Evolutionary conservation across 2,888 invertebrate genomes (phyloP), one percentile per base, ranked within the genome.

Genomic region (Drosophila meridionalis): DNA sequence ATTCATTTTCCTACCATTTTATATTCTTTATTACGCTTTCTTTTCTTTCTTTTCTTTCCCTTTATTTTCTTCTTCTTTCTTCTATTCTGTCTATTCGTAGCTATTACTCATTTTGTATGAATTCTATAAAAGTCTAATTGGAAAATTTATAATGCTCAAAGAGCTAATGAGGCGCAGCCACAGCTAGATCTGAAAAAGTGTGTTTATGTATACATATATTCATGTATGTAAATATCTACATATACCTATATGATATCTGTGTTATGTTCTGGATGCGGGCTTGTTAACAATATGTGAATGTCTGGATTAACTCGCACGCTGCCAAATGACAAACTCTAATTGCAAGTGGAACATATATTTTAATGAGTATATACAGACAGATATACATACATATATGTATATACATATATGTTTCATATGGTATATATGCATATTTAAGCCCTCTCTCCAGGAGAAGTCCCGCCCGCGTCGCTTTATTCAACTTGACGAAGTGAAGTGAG

Each of bases 251-350:
- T 26, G n/a, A 12, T 2, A 52, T 40, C 2, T 50, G 55, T 28
- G 45, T 34, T 40, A 40, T 28, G 38, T 50, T 32, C 38, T 34
- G 52, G 38, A 64, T 73, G 58, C 47, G 53, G 53, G 58, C 67
- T 68, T 83, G 81, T 69, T 73, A 75, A 83, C 87, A 83, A 85
- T 80, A 83, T 86, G 42, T 45, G 40, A 68, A 45, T 50, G 68
- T 66, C 36, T 64, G 64, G 61, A 67, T 87, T 77, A 69, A 61
- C 50, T 36, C 74, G 69, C 50, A 69, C 47, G 69, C 77, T 78
- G 84, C 45, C 88, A 89, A 89, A 79, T 89, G 88, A 85, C 86
- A 89, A 83, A 87, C 86, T 89, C 76, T 87, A 87, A 87, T 87
- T 87, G 86, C 88, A 82, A 82, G 78, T 80, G 88, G 78, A 74